phyloP scores from a whole-genome alignment of 2,888 invertebrate species.

The Odontocolon sp. region DNA sequence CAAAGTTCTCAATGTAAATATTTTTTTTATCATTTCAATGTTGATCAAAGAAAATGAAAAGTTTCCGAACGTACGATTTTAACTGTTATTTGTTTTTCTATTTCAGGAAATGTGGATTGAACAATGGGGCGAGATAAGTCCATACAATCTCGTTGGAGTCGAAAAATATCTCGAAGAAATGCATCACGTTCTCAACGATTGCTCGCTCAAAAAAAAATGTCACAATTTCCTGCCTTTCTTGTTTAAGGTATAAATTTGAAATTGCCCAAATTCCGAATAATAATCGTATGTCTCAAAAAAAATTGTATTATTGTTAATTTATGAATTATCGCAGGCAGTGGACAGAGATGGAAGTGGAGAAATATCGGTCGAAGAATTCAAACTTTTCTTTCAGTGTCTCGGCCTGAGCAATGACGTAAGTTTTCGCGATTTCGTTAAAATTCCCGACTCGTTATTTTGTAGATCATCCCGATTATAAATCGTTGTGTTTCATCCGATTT shows the following conservation, averaged over 20 bases:
- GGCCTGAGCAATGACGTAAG: slow-evolving; percentile 87
- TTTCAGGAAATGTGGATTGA: slow-evolving; percentile 89
- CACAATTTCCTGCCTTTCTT: slow-evolving; percentile 91
- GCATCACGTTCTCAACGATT: slow-evolving; percentile 91
- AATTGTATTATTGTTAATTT: background rate
- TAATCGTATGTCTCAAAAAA: background rate
- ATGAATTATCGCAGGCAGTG: slow-evolving; percentile 84
- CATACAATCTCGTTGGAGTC: slow-evolving; percentile 91
- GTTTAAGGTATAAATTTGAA: slow-evolving; percentile 85
- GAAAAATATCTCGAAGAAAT: slow-evolving; percentile 92
- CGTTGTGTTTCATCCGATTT: slow-evolving; percentile 1
- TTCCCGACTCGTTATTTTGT: slow-evolving; percentile 2
- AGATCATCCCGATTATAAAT: slow-evolving; percentile 27
- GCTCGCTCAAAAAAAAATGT: slow-evolving; percentile 87
- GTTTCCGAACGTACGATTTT: no score
- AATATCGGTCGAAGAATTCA: slow-evolving; percentile 91
- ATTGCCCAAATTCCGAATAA: background rate
- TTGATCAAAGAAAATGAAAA: no score
- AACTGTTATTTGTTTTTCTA: slow-evolving; percentile 37
- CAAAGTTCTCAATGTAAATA: slow-evolving; percentile 86
- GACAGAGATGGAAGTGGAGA: slow-evolving; percentile 90
- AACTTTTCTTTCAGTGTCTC: slow-evolving; percentile 90
- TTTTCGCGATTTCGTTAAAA: slow-evolving; percentile 25
- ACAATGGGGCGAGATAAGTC: slow-evolving; percentile 91
- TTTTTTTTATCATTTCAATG: slow-evolving; percentile 7